Evolutionary conservation across 2,797 vertebrate species (phyloP).

Genomic region (Sebastes trivittatus): DNA sequence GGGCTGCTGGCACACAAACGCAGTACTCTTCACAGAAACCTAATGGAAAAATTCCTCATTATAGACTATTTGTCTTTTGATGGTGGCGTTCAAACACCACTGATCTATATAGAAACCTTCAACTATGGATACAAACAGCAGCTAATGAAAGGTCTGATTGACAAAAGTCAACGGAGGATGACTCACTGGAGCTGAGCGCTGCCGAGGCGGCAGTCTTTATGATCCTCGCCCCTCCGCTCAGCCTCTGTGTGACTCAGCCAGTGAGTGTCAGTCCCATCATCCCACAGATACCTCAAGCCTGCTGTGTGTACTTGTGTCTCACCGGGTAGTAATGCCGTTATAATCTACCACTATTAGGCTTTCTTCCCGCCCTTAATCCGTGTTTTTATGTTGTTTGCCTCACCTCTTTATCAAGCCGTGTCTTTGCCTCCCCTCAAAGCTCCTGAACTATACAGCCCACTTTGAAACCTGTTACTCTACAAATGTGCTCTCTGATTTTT

Average conservation of each 20-base stretch:
- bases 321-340: conserved; percentile 58
- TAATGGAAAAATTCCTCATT: conserved; percentile 20
- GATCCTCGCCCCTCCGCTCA: conserved; percentile 48
- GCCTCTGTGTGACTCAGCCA: conserved; percentile 55
- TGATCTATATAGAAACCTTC: neutral
- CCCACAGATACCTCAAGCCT: conserved; percentile 52
- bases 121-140: neutral
- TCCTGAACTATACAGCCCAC: neutral
- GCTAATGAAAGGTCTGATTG: conserved; percentile 19
- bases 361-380: conserved; percentile 45
- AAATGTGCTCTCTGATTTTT: neutral
- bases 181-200: conserved; percentile 37
- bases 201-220: conserved; percentile 30
- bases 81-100: neutral
- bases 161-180: conserved; percentile 45
- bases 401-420: conserved; percentile 4
- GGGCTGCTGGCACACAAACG: neutral
- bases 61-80: neutral
- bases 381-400: conserved; percentile 51
- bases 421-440: conserved; percentile 9
- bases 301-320: conserved; percentile 41
- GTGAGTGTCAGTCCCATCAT: conserved; percentile 48
- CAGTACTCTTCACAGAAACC: neutral
- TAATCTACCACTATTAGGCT: conserved; percentile 55
- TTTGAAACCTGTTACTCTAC: conserved; percentile 4